A percentile compares a stretch with the other conserved stretches of the same genome.
Conservation (phyloP, 2,888 invertebrate genomes). For the Campoplex capitator region DNA sequence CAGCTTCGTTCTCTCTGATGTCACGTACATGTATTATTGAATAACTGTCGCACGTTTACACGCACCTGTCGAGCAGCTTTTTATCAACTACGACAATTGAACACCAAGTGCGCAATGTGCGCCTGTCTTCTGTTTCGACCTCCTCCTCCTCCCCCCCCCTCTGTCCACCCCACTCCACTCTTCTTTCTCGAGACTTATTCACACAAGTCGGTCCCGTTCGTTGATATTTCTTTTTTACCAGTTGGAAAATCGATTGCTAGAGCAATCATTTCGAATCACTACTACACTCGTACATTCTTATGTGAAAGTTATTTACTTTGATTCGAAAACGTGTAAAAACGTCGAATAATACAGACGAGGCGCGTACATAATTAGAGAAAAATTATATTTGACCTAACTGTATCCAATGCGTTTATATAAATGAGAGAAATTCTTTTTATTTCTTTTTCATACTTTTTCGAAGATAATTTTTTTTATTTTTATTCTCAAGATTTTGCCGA, state of each 20-base stretch:
- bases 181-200: not conserved
- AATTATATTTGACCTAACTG: not conserved
- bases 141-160: too few relatives aligned
- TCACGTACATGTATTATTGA: constrained; percentile 67
- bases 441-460: not conserved
- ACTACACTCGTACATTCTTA: not conserved
- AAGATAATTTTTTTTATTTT: not conserved
- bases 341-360: not conserved
- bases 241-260: constrained; percentile 7
- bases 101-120: constrained; percentile 24
- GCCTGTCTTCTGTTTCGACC: not conserved
- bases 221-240: constrained; percentile 15
- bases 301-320: too few relatives aligned
- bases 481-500: not conserved
- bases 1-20: constrained; percentile 57
- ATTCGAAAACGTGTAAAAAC: not conserved
- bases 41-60: constrained; percentile 66
- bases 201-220: constrained; percentile 10
- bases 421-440: not conserved
- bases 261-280: not conserved
- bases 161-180: not conserved
- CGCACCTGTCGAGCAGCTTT: constrained; percentile 67
- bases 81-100: constrained; percentile 59
- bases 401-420: not conserved
- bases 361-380: not conserved